Evolutionary conservation across 2,888 invertebrate genomes (phyloP).

Genomic region (Trichopoda pennipes): DNA sequence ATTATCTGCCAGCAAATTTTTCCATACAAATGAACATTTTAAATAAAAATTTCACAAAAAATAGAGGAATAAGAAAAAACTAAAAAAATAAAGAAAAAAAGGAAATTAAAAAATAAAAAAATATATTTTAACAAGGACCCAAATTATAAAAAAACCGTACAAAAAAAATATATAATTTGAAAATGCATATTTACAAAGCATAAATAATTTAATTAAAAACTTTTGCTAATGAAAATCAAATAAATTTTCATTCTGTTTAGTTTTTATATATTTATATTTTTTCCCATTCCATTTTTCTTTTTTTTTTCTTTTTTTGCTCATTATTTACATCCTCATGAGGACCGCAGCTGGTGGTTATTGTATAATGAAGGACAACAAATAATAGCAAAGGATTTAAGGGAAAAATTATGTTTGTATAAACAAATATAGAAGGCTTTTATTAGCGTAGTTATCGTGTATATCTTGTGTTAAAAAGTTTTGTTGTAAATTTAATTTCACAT

Average conservation of each 20-base stretch:
- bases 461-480: too few species aligned
- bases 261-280: background rate
- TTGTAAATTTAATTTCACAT: too few species aligned
- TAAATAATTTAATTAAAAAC: slow-evolving; percentile 61
- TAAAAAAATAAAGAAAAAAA: background rate
- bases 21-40: background rate
- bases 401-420: background rate
- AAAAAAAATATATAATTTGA: slow-evolving; percentile 14
- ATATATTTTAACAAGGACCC: slow-evolving; percentile 7
- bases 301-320: background rate
- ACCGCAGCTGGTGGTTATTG: background rate
- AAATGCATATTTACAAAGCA: slow-evolving; percentile 40
- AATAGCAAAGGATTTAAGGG: background rate
- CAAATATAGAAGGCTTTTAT: too few species aligned
- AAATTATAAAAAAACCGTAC: background rate
- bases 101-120: background rate
- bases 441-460: too few species aligned
- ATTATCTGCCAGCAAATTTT: background rate
- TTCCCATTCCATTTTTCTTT: background rate
- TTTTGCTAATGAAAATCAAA: slow-evolving; percentile 39
- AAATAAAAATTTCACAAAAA: background rate
- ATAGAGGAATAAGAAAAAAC: background rate
- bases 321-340: slow-evolving; percentile 12
- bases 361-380: background rate
- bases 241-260: slow-evolving; percentile 2